Base-by-base conservation (phyloP, 2,113 vertebrate species). In the Promerops cafer region DNA sequence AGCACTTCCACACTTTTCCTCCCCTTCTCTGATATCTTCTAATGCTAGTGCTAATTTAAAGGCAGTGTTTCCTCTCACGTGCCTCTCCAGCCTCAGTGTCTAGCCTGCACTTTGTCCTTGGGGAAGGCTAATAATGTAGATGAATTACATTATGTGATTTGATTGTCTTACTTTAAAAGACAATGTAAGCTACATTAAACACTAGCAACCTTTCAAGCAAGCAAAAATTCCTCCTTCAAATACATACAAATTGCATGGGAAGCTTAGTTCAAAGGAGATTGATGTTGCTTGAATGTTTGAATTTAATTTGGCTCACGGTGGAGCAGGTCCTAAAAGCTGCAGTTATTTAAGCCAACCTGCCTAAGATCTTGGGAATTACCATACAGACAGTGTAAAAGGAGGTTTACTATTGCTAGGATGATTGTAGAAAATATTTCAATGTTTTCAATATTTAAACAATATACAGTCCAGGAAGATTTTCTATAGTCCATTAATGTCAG, bases 121-220 rank as follows among this genome's bases (percentile, higher is more conserved):
- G 88, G 57, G 72, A 82, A 76, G 71, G 47, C 64, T 89, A 56
- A 89, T 90, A 76, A 56, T 45, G 30, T 54, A 60, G 72, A 70
- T 87, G 37, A 94, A 93, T 86, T 84, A 70, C 59, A 54, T 95
- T 75, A 54, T 71, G 49, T 40, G 83, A 84, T 94, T 94, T 84
- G 83, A 87, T 92, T 93, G 72, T 49, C 79, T 83, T 85, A 72
- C 89, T 94, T 87, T 83, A 92, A 78, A 92, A 78, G 78, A 83
- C 75, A 90, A 87, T 50, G 42, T 75, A 91, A 90, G 78, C 93
- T 96, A 90, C 84, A 83, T 85, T 93, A 91, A 94, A 68, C 60
- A 31, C 68, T 42, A 86, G 63, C 88, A 90, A 63, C 66, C 79
- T 91, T 79, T 93, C 77, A 90, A 83, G 50, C 42, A 68, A 87